Evolutionary conservation across 2,888 invertebrate species (phyloP), one percentile per base, ranked within the genome.

Genomic region (Drosophila quasianomalipes): DNA sequence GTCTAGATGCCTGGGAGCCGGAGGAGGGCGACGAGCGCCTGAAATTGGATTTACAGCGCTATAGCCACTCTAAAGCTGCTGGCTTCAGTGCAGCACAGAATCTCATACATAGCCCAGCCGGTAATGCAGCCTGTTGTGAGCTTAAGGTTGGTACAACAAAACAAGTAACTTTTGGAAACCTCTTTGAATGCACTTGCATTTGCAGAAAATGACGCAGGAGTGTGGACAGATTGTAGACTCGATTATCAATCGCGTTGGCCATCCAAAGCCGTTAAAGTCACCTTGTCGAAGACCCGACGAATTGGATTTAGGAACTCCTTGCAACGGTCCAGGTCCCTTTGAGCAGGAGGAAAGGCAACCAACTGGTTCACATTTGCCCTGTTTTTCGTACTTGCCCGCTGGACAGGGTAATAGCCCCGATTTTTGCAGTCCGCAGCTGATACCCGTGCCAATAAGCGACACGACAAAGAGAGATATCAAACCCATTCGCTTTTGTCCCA

Each of bases 21-120:
- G 77, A 78, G n/a, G 78, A 74, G 12, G 89, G 83, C 4, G 87
- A 85, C 19, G 79, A 76, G 3, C 68, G 68, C 1, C 75, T 90
- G 4, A 77, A 85, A 10, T 60, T 93, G 22, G 92, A 93, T 53
- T 54, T 92, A 33, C 73, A 88, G 16, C 92, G 85, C 19, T 92
- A 92, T 66, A 84, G 74, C 0, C 77, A 76, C 19, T 63, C 87
- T 5, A 81, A 82, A 37, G 83, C 84, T 0, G 80, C 81, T 30
- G 75, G 76, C 0, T 68, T 81, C 0, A 71, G 79, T 1, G 71
- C 89, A 10, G 61, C 76, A 4, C 77, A 84, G 7, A 58, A 58
- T 31, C 58, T 77, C 14, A 69, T 54, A 6, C 68, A 79, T 41
- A 80, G 62, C 19, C 69, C 79, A 3, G 76, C 75, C 1, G 77